Percentiles rank a stretch among this genome's conserved stretches.
These are phyloP conservation scores for Callorhinus ursinus DNA, from an alignment of 2,113 vertebrate species.

Conservation along the genomic window DNA sequence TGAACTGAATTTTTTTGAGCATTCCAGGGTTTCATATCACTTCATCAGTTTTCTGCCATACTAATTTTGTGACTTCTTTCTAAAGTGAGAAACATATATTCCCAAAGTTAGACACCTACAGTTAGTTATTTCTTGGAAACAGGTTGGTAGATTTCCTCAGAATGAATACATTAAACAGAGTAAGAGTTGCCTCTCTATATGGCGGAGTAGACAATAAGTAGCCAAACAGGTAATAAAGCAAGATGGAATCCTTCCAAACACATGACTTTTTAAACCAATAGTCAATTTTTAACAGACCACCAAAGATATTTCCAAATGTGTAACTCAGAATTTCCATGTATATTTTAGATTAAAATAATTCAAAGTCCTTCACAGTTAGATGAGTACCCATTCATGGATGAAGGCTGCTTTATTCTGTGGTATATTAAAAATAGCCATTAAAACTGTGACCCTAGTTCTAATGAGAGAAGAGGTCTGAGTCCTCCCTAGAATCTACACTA, in stretches of 20 bases:
- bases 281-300: neutral
- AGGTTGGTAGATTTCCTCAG: neutral
- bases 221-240: neutral
- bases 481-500: neutral
- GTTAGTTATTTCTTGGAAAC: neutral
- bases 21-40: neutral
- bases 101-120: neutral
- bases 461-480: neutral
- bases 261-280: neutral
- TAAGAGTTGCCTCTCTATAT: neutral
- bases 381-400: neutral
- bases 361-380: neutral
- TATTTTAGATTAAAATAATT: neutral
- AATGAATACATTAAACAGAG: neutral
- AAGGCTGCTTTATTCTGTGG: neutral
- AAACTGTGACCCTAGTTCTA: neutral
- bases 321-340: neutral
- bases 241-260: neutral
- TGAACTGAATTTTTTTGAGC: neutral
- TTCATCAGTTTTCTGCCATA: neutral
- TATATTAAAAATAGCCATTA: neutral
- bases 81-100: neutral
- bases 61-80: neutral
- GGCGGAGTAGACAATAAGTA: neutral
- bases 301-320: neutral